A percentile compares a stretch with the other conserved stretches of the same genome.
Conservation (phyloP, 2,797 vertebrate species). For the Megalops cyprinoides region DNA sequence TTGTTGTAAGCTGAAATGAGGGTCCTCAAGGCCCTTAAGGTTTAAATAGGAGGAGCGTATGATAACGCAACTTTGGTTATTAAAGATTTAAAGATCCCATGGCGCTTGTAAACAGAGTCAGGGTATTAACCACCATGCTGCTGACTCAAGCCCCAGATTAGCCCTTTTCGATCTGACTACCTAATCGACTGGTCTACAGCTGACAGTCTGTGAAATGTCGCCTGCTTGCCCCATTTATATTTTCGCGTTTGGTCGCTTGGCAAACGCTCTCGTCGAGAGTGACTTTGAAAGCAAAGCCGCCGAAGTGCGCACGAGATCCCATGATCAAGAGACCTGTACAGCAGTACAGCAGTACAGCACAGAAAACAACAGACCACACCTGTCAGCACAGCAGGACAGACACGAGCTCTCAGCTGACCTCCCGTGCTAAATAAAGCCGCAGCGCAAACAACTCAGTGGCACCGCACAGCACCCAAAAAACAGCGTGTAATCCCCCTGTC, state of each 20-base stretch:
- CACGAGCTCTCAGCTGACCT: neutral
- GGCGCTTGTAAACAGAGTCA: neutral
- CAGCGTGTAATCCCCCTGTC: neutral
- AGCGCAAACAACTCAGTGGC: neutral
- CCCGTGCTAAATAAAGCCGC: neutral
- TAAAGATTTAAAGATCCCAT: neutral
- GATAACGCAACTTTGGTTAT: too few species aligned
- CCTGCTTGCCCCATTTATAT: neutral
- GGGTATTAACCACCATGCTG: neutral
- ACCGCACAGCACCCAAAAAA: neutral
- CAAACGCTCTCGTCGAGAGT: too few species aligned
- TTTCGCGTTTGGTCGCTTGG: neutral
- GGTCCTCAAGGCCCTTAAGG: neutral
- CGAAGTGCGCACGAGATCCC: too few species aligned
- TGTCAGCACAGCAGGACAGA: too few species aligned
- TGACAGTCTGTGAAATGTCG: neutral
- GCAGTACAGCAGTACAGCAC: too few species aligned
- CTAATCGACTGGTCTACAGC: neutral
- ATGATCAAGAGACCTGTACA: too few species aligned
- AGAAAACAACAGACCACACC: too few species aligned
- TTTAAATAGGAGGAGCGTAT: constrained; percentile 7
- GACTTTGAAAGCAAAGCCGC: too few species aligned
- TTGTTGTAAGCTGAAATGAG: constrained; percentile 1
- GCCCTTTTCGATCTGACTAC: neutral
- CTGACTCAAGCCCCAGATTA: neutral